Base-by-base conservation (phyloP, 2,797 vertebrate genomes). In the Sphenopsis melanotis region DNA sequence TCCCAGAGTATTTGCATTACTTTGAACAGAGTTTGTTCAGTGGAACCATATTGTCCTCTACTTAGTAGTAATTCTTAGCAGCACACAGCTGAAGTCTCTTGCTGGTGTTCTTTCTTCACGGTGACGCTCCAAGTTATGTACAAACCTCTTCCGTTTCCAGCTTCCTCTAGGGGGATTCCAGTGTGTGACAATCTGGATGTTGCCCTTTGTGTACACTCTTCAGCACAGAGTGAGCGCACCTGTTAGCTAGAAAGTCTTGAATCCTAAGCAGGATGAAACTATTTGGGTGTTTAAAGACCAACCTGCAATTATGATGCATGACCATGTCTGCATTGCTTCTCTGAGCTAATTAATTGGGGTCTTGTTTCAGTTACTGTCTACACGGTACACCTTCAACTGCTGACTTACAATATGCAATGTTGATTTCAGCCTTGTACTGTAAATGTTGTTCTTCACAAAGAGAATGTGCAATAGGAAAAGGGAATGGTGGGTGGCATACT, bases 371-470 rank as follows among this genome's bases (percentile, higher is more conserved):
- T 96, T 96, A 39, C 91, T 96, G 70, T 97, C 93, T 91, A 92
- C 94, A 66, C 29, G 83, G 83, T 96, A 95, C 94, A 90, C 92
- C 83, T 95, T 96, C 95, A 96, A 57, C 92, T 95, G 93, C 94
- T 90, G 89, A 95, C 60, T 95, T 93, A 93, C 56, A 74, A 96
- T 96, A 97, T 96, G 96, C 96, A 97, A 94, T 94, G 90, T 96
- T 95, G 84, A 78, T 96, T 96, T 95, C 95, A 94, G 95, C 95
- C 88, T 96, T 93, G 89, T 95, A 95, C 95, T 96, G 94, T 96
- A 96, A 94, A 90, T 83, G 89, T 86, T 95, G 72, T 89, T 96
- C 81, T 94, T 97, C 91, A 94, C 89, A 86, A 88, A 94, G 84
- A 94, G 93, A 95, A 94, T 87, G 93, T 97, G 96, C 94, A 96